These are phyloP conservation scores for Cotesia glomerata DNA, from an alignment of 1,140 invertebrate genomes.

Conservation along the genomic window DNA sequence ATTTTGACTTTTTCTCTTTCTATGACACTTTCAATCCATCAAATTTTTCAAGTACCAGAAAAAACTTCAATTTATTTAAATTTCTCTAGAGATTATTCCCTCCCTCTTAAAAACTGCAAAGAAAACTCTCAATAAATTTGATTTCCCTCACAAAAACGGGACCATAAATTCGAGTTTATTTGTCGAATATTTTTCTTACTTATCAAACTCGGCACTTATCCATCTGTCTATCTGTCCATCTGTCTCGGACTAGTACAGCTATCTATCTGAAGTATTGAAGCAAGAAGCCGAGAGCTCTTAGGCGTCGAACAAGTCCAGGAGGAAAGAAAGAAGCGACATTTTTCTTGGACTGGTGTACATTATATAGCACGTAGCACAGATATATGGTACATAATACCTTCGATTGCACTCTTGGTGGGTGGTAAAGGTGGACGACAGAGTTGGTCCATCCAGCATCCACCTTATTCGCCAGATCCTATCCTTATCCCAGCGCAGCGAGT, in stretches of 20 bases:
- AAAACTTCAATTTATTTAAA: too few species aligned
- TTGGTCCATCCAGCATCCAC: background rate
- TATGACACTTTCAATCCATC: too few species aligned
- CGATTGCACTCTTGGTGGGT: conserved; percentile 16
- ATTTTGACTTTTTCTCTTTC: too few species aligned
- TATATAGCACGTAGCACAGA: too few species aligned
- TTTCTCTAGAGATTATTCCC: too few species aligned
- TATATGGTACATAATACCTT: background rate
- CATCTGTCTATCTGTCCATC: background rate
- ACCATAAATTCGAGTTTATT: too few species aligned
- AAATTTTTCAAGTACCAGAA: too few species aligned
- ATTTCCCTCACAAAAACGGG: too few species aligned
- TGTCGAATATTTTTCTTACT: too few species aligned
- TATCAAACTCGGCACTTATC: background rate
- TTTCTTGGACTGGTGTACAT: background rate
- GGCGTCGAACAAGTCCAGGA: background rate
- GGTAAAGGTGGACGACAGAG: background rate
- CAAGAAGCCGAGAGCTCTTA: background rate
- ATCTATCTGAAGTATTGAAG: background rate
- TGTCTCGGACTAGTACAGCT: background rate
- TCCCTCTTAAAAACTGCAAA: too few species aligned
- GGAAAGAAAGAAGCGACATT: conserved; percentile 1
- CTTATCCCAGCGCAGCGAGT: background rate
- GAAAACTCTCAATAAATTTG: too few species aligned
- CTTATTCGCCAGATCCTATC: background rate